Evolutionary conservation across 2,888 invertebrate genomes (phyloP).

Genomic region (Desoria tigrina): DNA sequence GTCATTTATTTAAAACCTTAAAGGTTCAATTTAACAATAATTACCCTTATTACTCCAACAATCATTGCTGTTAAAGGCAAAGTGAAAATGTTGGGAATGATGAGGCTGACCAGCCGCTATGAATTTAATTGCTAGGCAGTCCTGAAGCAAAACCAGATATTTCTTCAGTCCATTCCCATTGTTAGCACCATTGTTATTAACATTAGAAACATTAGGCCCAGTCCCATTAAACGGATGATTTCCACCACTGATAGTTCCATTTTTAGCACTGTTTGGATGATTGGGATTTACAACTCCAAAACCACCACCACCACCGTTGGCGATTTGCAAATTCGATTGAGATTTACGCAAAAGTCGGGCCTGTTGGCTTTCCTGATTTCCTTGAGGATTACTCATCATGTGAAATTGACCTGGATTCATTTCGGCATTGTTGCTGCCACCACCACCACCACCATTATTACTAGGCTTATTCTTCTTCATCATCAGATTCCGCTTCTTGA

Average conservation of each 20-base stretch:
- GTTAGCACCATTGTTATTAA: not conserved
- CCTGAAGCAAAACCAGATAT: conserved; percentile 32
- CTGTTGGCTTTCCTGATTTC: not conserved
- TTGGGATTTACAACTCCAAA: too few species aligned
- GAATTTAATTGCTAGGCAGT: conserved; percentile 38
- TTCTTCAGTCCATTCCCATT: not conserved
- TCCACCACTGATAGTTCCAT: not conserved
- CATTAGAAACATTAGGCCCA: not conserved
- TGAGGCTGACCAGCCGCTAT: conserved; percentile 3
- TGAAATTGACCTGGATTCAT: conserved; percentile 9
- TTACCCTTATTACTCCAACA: too few species aligned
- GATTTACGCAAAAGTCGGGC: not conserved
- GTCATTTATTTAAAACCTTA: too few species aligned
- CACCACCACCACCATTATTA: not conserved
- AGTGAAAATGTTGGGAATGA: not conserved
- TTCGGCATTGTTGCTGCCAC: not conserved
- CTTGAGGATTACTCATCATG: not conserved
- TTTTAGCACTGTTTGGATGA: not conserved
- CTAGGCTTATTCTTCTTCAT: not conserved
- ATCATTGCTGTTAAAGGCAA: not conserved
- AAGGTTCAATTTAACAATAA: too few species aligned
- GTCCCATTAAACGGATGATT: not conserved
- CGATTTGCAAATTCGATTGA: conserved; percentile 1
- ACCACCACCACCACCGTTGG: not conserved
- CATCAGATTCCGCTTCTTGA: not conserved